Evolutionary conservation across 1,140 invertebrate species (phyloP), one percentile per base, ranked within the genome.

Genomic region (Vanessa atalanta): DNA sequence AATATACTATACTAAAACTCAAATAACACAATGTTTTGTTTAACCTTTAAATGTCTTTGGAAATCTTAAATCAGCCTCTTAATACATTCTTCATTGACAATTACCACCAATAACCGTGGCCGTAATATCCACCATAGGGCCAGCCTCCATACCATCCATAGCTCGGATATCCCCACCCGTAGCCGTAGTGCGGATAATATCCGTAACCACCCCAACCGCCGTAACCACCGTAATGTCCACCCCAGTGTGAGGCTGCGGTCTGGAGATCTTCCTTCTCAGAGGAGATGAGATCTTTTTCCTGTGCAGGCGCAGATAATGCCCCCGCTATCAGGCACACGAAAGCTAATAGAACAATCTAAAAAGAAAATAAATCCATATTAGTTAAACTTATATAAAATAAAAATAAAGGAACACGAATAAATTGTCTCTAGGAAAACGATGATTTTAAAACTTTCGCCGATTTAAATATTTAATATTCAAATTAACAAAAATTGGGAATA

Each of bases 251-350:
- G 0, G 89, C 93, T 0, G 88, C 87, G 0, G 91, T 84, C 71
- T 93, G 88, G 2, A 93, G 83, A 66, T 93, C 92, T 16, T 86
- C 89, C 51, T 90, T 88, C 15, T 89, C 85, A 8, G 76, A 68
- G 0, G 70, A 66, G 20, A 70, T 80, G 23, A 82, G 47, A 15
- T 82, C 79, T 20, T 87, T 78, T 43, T 85, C 77, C 51, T 72
- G 55, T n/a, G 84, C 84, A n/a, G 88, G 90, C 12, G 88, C 85
- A 37, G 83, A 83, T 3, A 80, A 70, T 0, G 77, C 65, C 6
- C 75, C 51, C 9, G 82, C 82, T 43, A 88, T 47, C 50, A 88
- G 60, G 64, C 82, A 74, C n/a, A 75, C 72, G 23, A 81, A 65
- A 65, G 79, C 69, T 74, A 82, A 72, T 66, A 87, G 47, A 9